phyloP scores from a whole-genome alignment of 2,797 vertebrate species.

The Falco novaeseelandiae region DNA sequence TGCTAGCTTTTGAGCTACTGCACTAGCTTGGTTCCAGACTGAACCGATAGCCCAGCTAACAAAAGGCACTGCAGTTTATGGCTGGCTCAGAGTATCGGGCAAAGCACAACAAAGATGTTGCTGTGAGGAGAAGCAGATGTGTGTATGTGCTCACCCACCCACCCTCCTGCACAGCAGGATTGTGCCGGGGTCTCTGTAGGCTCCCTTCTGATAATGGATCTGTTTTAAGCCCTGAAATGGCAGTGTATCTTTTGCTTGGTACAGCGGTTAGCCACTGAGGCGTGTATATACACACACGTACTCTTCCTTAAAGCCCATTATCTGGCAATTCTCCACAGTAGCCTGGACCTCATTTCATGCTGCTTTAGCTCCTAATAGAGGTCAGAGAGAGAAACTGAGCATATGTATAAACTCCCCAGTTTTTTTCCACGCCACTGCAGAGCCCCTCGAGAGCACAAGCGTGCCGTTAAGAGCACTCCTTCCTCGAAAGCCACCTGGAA shows the following conservation, averaged over 20 bases:
- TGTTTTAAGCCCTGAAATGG: neutral
- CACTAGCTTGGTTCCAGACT: neutral
- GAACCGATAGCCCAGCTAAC: neutral
- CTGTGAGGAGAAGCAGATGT: neutral
- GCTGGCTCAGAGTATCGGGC: neutral
- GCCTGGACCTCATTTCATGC: neutral
- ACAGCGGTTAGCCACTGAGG: neutral
- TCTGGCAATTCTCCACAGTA: neutral
- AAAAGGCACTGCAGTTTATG: neutral
- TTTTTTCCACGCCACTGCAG: neutral
- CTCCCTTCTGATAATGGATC: neutral
- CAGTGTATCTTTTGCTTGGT: neutral
- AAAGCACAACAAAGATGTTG: neutral
- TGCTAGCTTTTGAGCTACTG: neutral
- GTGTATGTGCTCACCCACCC: accelerated
- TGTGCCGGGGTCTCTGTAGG: neutral
- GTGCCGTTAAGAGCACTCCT: accelerated
- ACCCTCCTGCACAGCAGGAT: accelerated
- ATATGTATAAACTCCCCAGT: neutral
- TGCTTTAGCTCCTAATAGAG: neutral
- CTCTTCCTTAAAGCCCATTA: neutral
- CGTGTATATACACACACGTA: neutral
- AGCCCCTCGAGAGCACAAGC: neutral
- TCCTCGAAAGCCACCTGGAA: neutral
- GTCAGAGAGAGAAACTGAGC: neutral